These are phyloP conservation scores for Drosophila sproati DNA, from an alignment of 1,140 invertebrate species.

Conservation along the genomic window DNA sequence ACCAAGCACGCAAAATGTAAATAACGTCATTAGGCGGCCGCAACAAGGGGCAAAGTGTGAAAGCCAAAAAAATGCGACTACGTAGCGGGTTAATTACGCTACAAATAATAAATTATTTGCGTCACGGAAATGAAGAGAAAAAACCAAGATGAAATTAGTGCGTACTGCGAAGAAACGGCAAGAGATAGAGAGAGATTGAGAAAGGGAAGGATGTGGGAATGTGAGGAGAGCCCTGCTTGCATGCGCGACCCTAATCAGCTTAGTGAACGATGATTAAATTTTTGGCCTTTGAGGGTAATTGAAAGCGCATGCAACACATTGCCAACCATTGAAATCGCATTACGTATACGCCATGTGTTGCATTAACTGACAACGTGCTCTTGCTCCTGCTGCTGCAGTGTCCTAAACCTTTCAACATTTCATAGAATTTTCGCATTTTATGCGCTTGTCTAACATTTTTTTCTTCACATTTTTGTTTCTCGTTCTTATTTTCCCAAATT, in stretches of 20 bases:
- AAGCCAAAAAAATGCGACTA: slow-evolving; percentile 63
- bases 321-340: slow-evolving; percentile 62
- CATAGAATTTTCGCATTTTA: slow-evolving; percentile 27
- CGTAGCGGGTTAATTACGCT: slow-evolving; percentile 75
- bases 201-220: not conserved
- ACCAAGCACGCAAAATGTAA: slow-evolving; percentile 51
- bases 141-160: not conserved
- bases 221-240: not conserved
- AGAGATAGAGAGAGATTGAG: not conserved
- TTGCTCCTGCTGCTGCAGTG: not conserved
- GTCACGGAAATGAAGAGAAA: slow-evolving; percentile 46
- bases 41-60: slow-evolving; percentile 53
- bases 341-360: slow-evolving; percentile 78
- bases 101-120: slow-evolving; percentile 80
- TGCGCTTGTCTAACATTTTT: slow-evolving; percentile 22
- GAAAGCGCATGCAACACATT: slow-evolving; percentile 57
- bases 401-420: slow-evolving; percentile 38
- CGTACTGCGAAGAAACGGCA: not conserved
- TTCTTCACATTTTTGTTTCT: slow-evolving; percentile 33
- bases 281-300: slow-evolving; percentile 47
- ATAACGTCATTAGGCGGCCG: slow-evolving; percentile 65
- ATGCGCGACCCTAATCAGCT: slow-evolving; percentile 72
- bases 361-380: slow-evolving; percentile 22
- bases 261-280: slow-evolving; percentile 71
- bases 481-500: slow-evolving; percentile 17